A percentile compares a stretch with the other conserved stretches of the same genome.
Conservation (phyloP, 2,113 vertebrate genomes). For the Alethe diademata region DNA sequence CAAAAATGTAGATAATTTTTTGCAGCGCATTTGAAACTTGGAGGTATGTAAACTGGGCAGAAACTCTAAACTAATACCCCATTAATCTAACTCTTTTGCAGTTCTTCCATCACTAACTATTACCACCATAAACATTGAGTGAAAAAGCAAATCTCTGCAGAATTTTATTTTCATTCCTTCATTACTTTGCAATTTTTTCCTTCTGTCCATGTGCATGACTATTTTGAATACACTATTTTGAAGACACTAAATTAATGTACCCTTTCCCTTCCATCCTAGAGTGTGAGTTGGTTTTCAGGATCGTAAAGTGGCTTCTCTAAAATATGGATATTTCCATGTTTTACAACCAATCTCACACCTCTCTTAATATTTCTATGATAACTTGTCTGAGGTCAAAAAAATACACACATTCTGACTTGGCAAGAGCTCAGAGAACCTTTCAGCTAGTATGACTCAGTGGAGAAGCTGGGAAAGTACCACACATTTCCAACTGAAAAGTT, state of each 20-base stretch:
- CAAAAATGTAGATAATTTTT: not conserved
- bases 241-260: not conserved
- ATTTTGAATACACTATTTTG: not conserved
- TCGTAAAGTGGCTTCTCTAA: not conserved
- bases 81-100: slow-evolving; percentile 29
- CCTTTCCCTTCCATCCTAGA: not conserved
- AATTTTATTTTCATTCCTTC: slow-evolving; percentile 18
- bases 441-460: not conserved
- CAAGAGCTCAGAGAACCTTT: not conserved
- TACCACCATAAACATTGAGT: not conserved
- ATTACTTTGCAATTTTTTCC: not conserved
- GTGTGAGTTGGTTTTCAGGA: not conserved
- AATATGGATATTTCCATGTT: not conserved
- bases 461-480: not conserved
- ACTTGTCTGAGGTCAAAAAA: not conserved
- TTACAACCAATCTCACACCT: not conserved
- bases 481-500: not conserved
- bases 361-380: not conserved
- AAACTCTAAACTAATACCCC: slow-evolving; percentile 26
- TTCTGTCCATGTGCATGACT: not conserved
- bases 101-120: slow-evolving; percentile 17
- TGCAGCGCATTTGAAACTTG: not conserved
- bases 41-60: slow-evolving; percentile 16
- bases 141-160: slow-evolving; percentile 3
- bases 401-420: not conserved